Evolutionary conservation across 2,797 vertebrate species (phyloP).

Genomic region (Toxotes lorentzi): DNA sequence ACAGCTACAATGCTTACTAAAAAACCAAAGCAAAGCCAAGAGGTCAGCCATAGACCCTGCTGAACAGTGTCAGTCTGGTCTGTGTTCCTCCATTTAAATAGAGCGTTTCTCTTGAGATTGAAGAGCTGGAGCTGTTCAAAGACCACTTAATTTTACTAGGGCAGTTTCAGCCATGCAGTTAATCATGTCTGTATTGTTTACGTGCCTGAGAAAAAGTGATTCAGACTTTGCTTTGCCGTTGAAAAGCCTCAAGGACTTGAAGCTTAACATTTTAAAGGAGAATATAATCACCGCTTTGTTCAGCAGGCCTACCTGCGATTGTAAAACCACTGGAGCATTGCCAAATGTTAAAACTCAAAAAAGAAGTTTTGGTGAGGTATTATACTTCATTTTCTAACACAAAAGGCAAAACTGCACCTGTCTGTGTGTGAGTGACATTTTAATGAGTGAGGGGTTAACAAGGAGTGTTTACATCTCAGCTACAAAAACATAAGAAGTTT

Average conservation of each 20-base stretch:
- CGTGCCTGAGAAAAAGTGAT: constrained; percentile 38
- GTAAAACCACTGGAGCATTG: constrained; percentile 26
- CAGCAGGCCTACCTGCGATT: constrained; percentile 10
- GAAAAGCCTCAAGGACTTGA: constrained; percentile 56
- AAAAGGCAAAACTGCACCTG: constrained; percentile 51
- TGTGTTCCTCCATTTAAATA: constrained; percentile 56
- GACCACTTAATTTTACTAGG: constrained; percentile 60
- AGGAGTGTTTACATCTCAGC: constrained; percentile 17
- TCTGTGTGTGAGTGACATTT: constrained; percentile 47
- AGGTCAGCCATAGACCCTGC: constrained; percentile 48
- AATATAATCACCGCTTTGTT: constrained; percentile 55
- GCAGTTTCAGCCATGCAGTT: constrained; percentile 56
- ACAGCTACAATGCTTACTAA: constrained; percentile 35
- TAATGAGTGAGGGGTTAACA: constrained; percentile 50
- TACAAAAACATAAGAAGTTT: constrained; percentile 7
- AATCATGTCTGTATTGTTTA: constrained; percentile 65
- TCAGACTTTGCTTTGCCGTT: constrained; percentile 39
- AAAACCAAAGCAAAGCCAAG: constrained; percentile 39
- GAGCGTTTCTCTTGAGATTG: constrained; percentile 52
- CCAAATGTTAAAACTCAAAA: constrained; percentile 54
- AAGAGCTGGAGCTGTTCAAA: constrained; percentile 55
- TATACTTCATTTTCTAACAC: constrained; percentile 12
- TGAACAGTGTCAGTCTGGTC: constrained; percentile 65
- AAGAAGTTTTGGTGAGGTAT: constrained; percentile 14
- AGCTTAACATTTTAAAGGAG: constrained; percentile 37